Percentiles rank a stretch among this genome's conserved stretches.
Conservation (phyloP, 2,888 invertebrate genomes). For the Hydraecia micacea region DNA sequence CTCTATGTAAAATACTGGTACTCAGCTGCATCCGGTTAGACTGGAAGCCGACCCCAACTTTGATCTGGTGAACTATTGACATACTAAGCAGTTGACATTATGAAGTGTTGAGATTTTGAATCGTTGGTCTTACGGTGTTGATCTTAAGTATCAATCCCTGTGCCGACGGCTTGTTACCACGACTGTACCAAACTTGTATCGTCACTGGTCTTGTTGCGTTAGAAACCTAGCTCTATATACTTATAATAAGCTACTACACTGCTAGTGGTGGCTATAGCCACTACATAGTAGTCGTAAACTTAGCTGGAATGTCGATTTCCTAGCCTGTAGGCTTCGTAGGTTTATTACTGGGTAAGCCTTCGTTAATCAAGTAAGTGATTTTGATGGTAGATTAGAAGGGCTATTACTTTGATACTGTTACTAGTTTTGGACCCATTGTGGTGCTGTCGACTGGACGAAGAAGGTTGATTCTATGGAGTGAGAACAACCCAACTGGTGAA, state of each 20-base stretch:
- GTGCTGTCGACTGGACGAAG: no score
- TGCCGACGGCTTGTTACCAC: not conserved
- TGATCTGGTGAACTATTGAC: no score
- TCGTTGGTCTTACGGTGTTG: no score
- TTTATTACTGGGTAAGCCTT: not conserved
- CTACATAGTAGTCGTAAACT: conserved; percentile 9
- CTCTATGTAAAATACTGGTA: no score
- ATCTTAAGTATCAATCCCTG: no score
- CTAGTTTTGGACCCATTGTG: no score
- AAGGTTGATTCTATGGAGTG: not conserved
- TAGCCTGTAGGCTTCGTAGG: not conserved
- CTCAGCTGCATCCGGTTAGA: no score
- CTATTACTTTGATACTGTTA: not conserved
- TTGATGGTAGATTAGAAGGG: not conserved
- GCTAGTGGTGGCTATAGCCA: not conserved
- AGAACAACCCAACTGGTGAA: no score
- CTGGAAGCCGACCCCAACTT: no score
- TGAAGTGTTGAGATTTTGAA: no score
- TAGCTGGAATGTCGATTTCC: conserved; percentile 39
- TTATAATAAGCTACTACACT: conserved; percentile 5
- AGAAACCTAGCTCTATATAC: conserved; percentile 54
- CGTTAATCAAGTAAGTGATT: not conserved
- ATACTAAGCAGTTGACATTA: no score
- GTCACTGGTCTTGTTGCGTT: conserved; percentile 52
- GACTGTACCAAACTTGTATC: conserved; percentile 37